phyloP scores from a whole-genome alignment of 2,888 invertebrate species.

The Troglohyphantes excavatus region DNA sequence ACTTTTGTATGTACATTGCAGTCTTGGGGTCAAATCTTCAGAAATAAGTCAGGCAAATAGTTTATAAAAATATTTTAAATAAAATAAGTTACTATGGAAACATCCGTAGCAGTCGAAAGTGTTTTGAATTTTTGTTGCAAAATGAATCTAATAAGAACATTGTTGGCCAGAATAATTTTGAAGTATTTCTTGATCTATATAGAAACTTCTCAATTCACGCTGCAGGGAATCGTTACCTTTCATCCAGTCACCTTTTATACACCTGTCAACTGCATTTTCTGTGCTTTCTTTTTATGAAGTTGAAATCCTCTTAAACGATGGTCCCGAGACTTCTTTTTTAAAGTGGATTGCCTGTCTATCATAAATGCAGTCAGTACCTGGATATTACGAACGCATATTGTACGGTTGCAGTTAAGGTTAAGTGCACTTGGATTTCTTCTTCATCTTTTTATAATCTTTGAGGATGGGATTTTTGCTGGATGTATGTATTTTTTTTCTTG shows the following conservation, averaged over 20 bases:
- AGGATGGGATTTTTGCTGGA: neutral
- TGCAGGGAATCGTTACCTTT: neutral
- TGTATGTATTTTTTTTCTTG: neutral
- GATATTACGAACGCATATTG: neutral
- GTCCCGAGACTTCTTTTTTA: neutral
- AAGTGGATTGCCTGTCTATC: neutral
- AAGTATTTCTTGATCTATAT: no score
- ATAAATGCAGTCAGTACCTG: neutral
- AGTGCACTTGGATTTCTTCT: constrained; percentile 20
- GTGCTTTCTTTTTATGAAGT: no score
- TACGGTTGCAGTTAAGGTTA: constrained; percentile 9
- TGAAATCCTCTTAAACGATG: neutral
- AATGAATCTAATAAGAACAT: no score
- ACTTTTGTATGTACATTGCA: no score
- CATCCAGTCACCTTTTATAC: neutral
- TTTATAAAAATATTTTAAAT: no score
- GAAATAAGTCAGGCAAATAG: no score
- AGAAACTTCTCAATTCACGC: no score
- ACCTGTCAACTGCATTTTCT: neutral
- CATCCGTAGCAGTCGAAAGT: no score
- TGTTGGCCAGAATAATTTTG: no score
- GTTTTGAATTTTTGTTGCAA: no score
- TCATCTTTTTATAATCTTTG: neutral
- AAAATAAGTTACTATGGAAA: no score
- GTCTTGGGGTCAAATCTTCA: no score